phyloP scores from a whole-genome alignment of 2,797 vertebrate species.

The Epinephelus malabaricus region DNA sequence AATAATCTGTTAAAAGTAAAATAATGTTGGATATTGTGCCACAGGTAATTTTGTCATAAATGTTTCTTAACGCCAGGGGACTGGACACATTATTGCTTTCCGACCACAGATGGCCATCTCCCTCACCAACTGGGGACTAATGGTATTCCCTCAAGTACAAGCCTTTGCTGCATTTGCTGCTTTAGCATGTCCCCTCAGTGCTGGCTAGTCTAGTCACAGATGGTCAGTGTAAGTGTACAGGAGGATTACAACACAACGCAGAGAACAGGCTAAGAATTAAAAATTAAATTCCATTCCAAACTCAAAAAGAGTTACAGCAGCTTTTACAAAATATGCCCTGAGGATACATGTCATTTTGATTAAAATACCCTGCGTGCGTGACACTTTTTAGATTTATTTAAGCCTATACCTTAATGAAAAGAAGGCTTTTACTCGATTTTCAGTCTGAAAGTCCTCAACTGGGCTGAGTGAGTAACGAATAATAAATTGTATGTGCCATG shows the following conservation, averaged over 20 bases:
- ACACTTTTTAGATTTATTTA: not conserved
- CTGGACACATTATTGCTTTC: conserved; percentile 22
- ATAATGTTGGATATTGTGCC: not conserved
- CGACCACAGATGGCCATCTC: conserved; percentile 56
- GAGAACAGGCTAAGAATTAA: conserved; percentile 5
- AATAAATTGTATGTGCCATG: conserved; percentile 2
- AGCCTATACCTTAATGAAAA: not conserved
- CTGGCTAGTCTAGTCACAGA: conserved; percentile 52
- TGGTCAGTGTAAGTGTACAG: conserved; percentile 46
- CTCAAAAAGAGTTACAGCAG: not conserved
- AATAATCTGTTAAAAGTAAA: not conserved
- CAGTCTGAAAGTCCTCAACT: conserved; percentile 1
- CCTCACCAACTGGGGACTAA: conserved; percentile 39
- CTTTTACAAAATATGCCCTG: not conserved
- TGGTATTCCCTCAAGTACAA: conserved; percentile 50
- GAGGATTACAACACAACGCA: conserved; percentile 29
- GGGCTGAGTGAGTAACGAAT: not conserved
- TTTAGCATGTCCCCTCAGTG: conserved; percentile 23
- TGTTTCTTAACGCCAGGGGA: conserved; percentile 29
- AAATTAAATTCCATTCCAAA: conserved; percentile 5
- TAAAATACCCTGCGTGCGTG: not conserved
- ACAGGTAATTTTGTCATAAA: conserved; percentile 24
- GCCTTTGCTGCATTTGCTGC: conserved; percentile 38
- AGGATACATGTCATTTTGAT: not conserved
- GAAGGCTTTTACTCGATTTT: not conserved